Base-by-base conservation (phyloP, 2,888 invertebrate genomes). In the Lycophotia porphyrea region DNA sequence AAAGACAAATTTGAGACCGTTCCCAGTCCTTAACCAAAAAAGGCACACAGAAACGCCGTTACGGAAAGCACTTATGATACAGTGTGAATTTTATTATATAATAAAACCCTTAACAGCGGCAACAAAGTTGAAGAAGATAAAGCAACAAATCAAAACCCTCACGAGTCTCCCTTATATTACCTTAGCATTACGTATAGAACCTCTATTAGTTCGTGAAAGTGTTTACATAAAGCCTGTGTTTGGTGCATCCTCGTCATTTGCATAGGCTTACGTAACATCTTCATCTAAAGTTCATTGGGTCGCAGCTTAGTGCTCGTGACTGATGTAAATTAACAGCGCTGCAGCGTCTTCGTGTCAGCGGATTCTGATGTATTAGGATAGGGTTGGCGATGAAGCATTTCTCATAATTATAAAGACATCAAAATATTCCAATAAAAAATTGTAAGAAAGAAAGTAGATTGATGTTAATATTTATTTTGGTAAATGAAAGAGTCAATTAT, bases 281-380 rank as follows among this genome's bases (percentile, higher is more conserved):
- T 92, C 92, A 93, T 93, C 91, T 87, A 93, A 93, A 94, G 95
- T 92, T 93, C 94, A 93, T 89, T 87, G 89, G 95, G 94, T 94
- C 93, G 87, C 80, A 89, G 87, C 87, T 88, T 89, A 86, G 85
- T 84, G 82, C 80, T 88, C 88, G 88, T 89, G 90, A 90, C 89
- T 90, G 87, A 89, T 89, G 90, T 85, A 88, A 90, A 90, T 91
- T 89, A 90, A 89, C 87, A 87, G 88, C 70, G 58, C 78, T 81
- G 82, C 67, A 81, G 68, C 80, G 76, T 80, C 78, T 84, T 79
- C 85, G 80, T 73, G 75, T 84, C 78, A 81, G 86, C 71, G 60
- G 67, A 72, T 67, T 78, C 69, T 86, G 80, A 86, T 82, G 74
- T 74, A 79, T 78, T 74, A 77, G 73, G 66, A 55, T 76, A 81